A percentile compares a stretch with the other conserved stretches of the same genome.
These are phyloP conservation scores for Nomada flava DNA, from an alignment of 2,888 invertebrate genomes.

Conservation along the genomic window DNA sequence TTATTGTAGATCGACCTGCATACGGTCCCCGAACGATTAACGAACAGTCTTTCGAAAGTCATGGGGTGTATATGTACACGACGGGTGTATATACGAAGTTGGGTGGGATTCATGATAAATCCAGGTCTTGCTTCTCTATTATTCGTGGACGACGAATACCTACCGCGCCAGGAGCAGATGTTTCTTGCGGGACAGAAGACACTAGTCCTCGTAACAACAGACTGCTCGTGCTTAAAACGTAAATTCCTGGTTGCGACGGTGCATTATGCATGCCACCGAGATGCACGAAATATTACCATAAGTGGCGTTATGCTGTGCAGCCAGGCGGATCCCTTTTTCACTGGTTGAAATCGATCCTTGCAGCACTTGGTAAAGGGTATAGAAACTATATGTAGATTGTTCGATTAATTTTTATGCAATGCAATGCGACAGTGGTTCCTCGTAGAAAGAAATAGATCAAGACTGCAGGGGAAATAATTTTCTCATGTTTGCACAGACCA, in stretches of 20 bases:
- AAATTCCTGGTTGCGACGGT: constrained; percentile 59
- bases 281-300: constrained; percentile 67
- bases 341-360: not conserved
- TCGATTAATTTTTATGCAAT: no score
- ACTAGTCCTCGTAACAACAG: constrained; percentile 49
- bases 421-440: no score
- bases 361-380: no score
- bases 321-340: not conserved
- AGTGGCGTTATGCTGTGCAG: constrained; percentile 34
- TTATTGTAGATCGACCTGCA: constrained; percentile 5
- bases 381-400: no score
- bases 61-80: not conserved
- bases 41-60: constrained; percentile 23
- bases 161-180: constrained; percentile 53
- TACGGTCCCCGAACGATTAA: not conserved
- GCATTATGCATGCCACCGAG: constrained; percentile 60
- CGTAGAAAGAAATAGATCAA: no score
- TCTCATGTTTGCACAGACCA: no score
- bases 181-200: constrained; percentile 58
- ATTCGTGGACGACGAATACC: constrained; percentile 46
- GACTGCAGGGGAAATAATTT: no score
- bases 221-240: constrained; percentile 48
- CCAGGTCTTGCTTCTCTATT: constrained; percentile 37
- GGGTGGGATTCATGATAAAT: constrained; percentile 29
- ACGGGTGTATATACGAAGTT: not conserved